Percentiles rank a stretch among this genome's conserved stretches.
Evolutionary conservation across 1,140 invertebrate genomes (phyloP).

Genomic region (Drosophila ficusphila): DNA sequence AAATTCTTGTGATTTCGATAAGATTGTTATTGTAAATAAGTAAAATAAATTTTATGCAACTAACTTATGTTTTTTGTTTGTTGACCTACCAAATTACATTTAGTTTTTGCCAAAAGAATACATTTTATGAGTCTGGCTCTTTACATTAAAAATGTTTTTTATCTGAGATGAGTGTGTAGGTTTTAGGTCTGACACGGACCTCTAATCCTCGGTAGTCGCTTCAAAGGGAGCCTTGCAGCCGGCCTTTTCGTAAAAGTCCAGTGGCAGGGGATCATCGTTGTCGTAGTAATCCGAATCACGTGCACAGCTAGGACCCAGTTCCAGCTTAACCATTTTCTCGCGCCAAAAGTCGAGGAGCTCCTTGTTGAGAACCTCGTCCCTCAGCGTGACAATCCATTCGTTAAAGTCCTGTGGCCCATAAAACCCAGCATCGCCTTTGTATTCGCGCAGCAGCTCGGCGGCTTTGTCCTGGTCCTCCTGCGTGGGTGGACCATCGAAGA

Average conservation of each 20-base stretch:
- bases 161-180: too few relatives aligned
- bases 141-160: too few relatives aligned
- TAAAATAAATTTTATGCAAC: too few relatives aligned
- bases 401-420: constrained; percentile 63
- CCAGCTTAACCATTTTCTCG: constrained; percentile 63
- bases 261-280: constrained; percentile 39
- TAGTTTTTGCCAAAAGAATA: too few relatives aligned
- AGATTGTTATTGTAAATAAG: too few relatives aligned
- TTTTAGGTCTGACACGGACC: too few relatives aligned
- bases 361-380: constrained; percentile 56
- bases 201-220: background rate
- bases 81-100: too few relatives aligned
- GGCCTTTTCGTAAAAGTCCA: constrained; percentile 67
- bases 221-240: constrained; percentile 66
- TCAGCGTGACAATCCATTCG: constrained; percentile 65
- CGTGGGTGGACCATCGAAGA: constrained; percentile 45
- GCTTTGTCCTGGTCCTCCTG: constrained; percentile 44
- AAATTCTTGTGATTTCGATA: too few relatives aligned
- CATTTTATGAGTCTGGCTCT: too few relatives aligned
- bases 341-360: constrained; percentile 68
- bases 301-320: constrained; percentile 65
- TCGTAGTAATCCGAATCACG: constrained; percentile 74
- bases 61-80: too few relatives aligned
- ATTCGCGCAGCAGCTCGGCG: constrained; percentile 56
- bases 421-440: constrained; percentile 63